Evolutionary conservation across 2,888 invertebrate genomes (phyloP).

Genomic region (Metalampra italica): DNA sequence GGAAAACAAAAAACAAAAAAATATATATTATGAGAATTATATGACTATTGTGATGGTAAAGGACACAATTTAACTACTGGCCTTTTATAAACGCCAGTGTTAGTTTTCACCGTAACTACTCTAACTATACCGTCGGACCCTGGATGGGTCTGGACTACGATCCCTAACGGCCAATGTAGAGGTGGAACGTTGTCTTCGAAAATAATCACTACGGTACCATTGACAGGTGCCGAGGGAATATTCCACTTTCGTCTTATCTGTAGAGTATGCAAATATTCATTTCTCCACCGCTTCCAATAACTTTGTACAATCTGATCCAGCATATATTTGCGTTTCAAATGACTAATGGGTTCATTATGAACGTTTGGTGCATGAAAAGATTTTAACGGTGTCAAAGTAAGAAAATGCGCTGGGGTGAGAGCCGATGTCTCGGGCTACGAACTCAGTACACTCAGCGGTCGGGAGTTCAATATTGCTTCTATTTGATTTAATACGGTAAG

Average conservation of each 20-base stretch:
- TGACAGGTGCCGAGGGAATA: background rate
- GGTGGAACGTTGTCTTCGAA: background rate
- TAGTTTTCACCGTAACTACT: constrained; percentile 1
- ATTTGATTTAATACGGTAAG: background rate
- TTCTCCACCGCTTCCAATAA: constrained; percentile 6
- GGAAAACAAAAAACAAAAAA: too few species aligned
- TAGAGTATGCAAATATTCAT: constrained; percentile 9
- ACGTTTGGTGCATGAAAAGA: constrained; percentile 9
- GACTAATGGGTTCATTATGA: background rate
- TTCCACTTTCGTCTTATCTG: constrained; percentile 11
- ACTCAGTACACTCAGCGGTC: background rate
- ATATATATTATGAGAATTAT: too few species aligned
- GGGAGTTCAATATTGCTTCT: background rate
- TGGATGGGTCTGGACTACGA: background rate
- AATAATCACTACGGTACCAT: background rate
- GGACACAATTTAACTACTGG: background rate
- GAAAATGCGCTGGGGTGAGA: constrained; percentile 16
- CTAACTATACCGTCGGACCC: constrained; percentile 4
- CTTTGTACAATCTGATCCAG: constrained; percentile 13
- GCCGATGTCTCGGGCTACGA: background rate
- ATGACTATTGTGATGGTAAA: too few species aligned
- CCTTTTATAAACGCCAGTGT: background rate
- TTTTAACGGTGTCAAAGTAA: constrained; percentile 5
- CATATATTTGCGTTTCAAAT: constrained; percentile 1
- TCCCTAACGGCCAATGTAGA: constrained; percentile 6